Evolutionary conservation across 2,888 invertebrate genomes (phyloP), one percentile per base, ranked within the genome.

Genomic region (Trichacis sp.): DNA sequence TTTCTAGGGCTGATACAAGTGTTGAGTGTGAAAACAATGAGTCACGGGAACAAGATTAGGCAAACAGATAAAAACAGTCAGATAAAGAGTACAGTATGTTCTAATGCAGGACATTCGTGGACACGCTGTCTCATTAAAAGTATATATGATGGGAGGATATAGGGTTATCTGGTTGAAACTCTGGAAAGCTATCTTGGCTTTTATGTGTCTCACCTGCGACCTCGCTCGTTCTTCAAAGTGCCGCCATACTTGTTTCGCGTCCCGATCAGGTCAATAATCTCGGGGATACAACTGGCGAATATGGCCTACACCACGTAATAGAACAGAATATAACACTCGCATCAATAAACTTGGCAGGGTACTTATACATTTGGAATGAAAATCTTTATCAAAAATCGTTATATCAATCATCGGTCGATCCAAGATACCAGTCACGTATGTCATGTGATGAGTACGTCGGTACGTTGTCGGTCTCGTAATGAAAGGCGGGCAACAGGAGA

Each of bases 211-310:
- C 93, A 98, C 98, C 98, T 97, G 95, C 98, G 95, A 90, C 98
- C 98, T 90, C 96, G 95, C 92, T 98, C 98, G 91, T 98, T 97
- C 93, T 98, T 98, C 93, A 97, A 96, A 88, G 97, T 96, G 89
- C 98, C 98, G 89, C 97, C 97, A 91, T 99, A 99, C 92, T 98
- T 98, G 90, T 98, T 97, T 90, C 98, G 95, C 91, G 96, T 96
- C 89, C 98, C 98, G 91, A 99, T 95, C 92, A 99, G 95, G 92
- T 99, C 98, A 90, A 97, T 97, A 90, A 99, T 98, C 93, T 99
- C 98, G 88, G 98, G 98, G 90, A 99, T 97, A 93, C 97, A 98
- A 93, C 97, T 97, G 91, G 98, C 98, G 94, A 99, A 99, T 93
- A 98, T 97, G 91, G 98, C 98, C 97, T 98, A 87, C 79, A 84